A percentile compares a stretch with the other conserved stretches of the same genome.
Evolutionary conservation across 2,113 vertebrate species (phyloP).

Genomic region (Saccopteryx bilineata): DNA sequence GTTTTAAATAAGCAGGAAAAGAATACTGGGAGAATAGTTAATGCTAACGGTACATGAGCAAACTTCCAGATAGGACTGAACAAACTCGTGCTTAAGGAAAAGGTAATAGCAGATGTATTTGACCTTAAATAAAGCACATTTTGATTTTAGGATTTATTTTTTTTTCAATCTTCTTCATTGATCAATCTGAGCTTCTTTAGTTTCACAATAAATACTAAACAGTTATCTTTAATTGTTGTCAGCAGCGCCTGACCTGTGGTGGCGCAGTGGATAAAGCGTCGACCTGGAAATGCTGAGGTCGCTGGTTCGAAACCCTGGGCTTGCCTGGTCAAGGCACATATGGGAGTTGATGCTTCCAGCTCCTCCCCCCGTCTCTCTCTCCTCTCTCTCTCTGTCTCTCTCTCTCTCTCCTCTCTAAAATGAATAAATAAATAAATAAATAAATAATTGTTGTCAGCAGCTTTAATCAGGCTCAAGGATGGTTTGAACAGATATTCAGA

Average conservation of each 20-base stretch:
- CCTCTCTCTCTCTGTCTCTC: no score
- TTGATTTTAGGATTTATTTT: slow-evolving; percentile 57
- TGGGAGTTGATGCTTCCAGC: no score
- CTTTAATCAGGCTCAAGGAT: not conserved
- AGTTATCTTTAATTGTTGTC: slow-evolving; percentile 34
- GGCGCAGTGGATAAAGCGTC: no score
- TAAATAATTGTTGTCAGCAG: not conserved
- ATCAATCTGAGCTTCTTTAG: not conserved
- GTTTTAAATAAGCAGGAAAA: not conserved
- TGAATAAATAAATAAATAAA: no score
- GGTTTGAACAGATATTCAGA: not conserved
- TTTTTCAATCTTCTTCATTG: not conserved
- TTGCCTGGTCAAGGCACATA: no score
- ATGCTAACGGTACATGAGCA: not conserved
- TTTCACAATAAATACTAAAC: slow-evolving; percentile 59
- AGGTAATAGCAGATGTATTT: not conserved
- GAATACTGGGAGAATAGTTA: not conserved
- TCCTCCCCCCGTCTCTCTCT: no score
- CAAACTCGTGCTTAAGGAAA: not conserved
- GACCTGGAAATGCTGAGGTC: no score
- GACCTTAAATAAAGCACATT: not conserved
- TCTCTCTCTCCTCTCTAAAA: no score
- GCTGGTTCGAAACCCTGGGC: no score
- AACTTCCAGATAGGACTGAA: not conserved
- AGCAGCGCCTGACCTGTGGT: no score